These are phyloP conservation scores for Drosophila hawaiiensis DNA, from an alignment of 2,888 invertebrate genomes.

Conservation along the genomic window DNA sequence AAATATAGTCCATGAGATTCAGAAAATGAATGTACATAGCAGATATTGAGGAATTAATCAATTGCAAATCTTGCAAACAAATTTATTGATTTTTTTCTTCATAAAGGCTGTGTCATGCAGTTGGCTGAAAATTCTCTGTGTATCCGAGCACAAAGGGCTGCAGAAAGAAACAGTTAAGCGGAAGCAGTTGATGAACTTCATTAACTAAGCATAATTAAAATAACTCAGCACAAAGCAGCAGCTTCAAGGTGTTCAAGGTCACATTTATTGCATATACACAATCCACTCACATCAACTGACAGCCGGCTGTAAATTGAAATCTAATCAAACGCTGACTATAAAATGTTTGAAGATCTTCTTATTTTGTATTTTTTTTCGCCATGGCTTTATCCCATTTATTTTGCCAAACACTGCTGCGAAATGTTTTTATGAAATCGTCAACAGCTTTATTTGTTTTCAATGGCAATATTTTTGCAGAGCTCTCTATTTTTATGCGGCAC, in stretches of 20 bases:
- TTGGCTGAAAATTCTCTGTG: conserved; percentile 4
- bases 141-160: not conserved
- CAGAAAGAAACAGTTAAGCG: not conserved
- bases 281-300: conserved; percentile 20
- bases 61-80: not conserved
- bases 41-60: not conserved
- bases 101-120: not conserved
- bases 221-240: conserved; percentile 25
- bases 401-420: conserved; percentile 13
- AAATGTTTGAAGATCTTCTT: conserved; percentile 60
- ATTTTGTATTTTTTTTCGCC: not conserved
- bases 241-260: conserved; percentile 14
- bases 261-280: conserved; percentile 32
- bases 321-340: conserved; percentile 72
- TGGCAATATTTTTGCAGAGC: conserved; percentile 72
- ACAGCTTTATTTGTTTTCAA: conserved; percentile 81
- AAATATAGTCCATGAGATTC: not conserved
- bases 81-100: not conserved
- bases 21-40: not conserved
- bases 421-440: conserved; percentile 77
- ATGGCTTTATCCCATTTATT: conserved; percentile 6
- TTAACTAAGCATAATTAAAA: conserved; percentile 62
- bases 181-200: conserved; percentile 35
- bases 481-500: conserved; percentile 27
- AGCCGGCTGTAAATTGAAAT: conserved; percentile 62